phyloP scores from a whole-genome alignment of 2,888 invertebrate species.

The Temnothorax ravouxi region DNA sequence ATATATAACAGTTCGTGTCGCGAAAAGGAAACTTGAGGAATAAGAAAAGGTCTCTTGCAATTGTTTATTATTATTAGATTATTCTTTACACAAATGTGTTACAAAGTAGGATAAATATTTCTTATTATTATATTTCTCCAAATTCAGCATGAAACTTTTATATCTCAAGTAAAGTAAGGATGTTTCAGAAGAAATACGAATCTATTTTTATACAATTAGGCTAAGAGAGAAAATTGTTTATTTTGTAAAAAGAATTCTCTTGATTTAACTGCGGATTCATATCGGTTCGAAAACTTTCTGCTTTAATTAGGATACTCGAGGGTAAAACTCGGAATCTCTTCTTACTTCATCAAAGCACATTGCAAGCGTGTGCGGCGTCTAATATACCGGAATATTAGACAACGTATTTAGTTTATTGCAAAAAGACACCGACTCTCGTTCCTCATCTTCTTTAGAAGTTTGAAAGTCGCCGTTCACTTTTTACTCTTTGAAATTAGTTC shows the following conservation, averaged over 20 bases:
- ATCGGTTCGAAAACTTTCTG: not conserved
- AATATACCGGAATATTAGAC: constrained; percentile 15
- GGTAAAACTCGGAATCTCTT: not conserved
- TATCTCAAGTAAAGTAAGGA: too few species aligned
- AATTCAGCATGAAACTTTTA: not conserved
- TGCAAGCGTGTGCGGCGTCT: not conserved
- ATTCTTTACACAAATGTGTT: not conserved
- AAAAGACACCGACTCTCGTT: constrained; percentile 1
- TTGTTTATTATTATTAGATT: not conserved
- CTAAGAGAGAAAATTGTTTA: not conserved
- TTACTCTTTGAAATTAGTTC: constrained; percentile 20
- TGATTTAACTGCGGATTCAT: not conserved
- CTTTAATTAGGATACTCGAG: not conserved
- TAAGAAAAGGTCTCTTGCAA: not conserved
- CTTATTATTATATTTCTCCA: not conserved
- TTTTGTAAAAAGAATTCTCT: not conserved
- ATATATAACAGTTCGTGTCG: not conserved
- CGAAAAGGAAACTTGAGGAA: not conserved
- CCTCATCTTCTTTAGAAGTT: constrained; percentile 43
- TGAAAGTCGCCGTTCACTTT: constrained; percentile 25
- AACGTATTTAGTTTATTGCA: constrained; percentile 27
- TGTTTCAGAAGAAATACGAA: not conserved
- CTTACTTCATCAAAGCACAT: constrained; percentile 11
- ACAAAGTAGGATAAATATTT: not conserved
- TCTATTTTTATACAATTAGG: not conserved